These are phyloP conservation scores for Polymixis lichenea DNA, from an alignment of 2,888 invertebrate species.

Conservation along the genomic window DNA sequence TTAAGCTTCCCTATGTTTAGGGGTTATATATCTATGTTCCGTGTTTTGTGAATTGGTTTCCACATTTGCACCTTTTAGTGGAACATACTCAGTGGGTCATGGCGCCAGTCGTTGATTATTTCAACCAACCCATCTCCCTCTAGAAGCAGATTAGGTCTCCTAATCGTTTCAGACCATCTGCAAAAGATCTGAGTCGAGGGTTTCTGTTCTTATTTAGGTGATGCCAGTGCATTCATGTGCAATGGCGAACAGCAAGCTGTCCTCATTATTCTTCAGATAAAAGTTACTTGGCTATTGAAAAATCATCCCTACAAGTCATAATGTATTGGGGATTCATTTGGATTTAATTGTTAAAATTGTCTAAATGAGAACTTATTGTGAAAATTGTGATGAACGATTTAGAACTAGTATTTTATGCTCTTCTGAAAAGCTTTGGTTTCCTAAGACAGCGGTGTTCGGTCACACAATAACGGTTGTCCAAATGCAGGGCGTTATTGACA, in stretches of 20 bases:
- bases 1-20: background rate
- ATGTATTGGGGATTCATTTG: background rate
- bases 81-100: background rate
- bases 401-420: slow-evolving; percentile 11
- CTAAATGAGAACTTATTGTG: slow-evolving; percentile 2
- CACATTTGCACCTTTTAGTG: background rate
- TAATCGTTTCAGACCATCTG: background rate
- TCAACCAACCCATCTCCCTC: background rate
- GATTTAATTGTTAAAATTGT: background rate
- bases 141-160: background rate
- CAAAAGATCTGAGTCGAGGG: background rate
- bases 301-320: background rate
- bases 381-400: background rate
- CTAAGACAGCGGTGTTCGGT: too few species aligned
- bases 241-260: background rate
- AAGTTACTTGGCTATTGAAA: background rate
- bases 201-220: background rate
- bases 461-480: too few species aligned
- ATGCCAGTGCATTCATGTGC: background rate
- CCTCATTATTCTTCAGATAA: background rate
- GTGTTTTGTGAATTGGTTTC: background rate
- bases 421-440: background rate
- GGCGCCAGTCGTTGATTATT: background rate
- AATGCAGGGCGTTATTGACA: background rate
- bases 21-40: too few species aligned